Conservation (phyloP, 2,888 invertebrate genomes). For the Drosophila neotestacea region DNA sequence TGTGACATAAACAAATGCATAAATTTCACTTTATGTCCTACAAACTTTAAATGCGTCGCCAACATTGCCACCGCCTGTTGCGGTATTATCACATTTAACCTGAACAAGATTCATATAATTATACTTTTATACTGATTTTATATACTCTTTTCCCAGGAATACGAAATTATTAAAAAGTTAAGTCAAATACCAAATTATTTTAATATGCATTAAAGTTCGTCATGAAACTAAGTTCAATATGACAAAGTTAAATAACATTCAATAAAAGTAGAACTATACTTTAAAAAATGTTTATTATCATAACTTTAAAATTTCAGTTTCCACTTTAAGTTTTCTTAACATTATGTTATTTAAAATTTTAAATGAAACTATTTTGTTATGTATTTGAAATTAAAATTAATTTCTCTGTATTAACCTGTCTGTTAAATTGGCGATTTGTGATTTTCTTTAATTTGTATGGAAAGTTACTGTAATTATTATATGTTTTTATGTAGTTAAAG, state of each 20-base stretch:
- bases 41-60: conserved; percentile 37
- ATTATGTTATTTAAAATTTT: too few species aligned
- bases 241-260: too few species aligned
- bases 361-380: too few species aligned
- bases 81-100: conserved; percentile 20
- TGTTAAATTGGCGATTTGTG: too few species aligned
- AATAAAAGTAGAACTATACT: too few species aligned
- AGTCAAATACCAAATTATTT: background rate
- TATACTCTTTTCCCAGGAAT: background rate
- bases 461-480: conserved; percentile 23
- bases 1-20: conserved; percentile 71
- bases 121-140: conserved; percentile 1
- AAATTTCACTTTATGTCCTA: conserved; percentile 65
- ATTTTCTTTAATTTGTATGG: conserved; percentile 2
- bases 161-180: background rate
- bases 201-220: background rate
- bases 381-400: too few species aligned
- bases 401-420: too few species aligned
- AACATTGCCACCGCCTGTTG: conserved; percentile 32
- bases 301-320: too few species aligned
- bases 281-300: too few species aligned
- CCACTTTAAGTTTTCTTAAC: too few species aligned
- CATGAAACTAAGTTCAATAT: too few species aligned
- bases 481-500: conserved; percentile 15
- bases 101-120: conserved; percentile 7